Base-by-base conservation (phyloP, 2,797 vertebrate species). In the Menidia menidia region DNA sequence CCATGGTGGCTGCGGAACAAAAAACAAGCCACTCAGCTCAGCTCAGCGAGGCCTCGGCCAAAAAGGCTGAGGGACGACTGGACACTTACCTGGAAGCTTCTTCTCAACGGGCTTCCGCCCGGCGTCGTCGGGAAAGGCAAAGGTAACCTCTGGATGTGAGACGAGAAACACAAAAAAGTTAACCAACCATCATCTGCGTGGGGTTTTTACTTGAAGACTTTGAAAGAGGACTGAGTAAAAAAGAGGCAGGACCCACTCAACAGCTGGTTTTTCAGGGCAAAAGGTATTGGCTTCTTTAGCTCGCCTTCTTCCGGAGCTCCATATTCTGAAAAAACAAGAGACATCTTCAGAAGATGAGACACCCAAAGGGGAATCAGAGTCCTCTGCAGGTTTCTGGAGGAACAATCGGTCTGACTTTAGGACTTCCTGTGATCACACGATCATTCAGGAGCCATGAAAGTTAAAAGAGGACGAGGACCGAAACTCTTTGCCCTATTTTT, bases 221-320 rank as follows among this genome's bases (percentile, higher is more conserved):
- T 80, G 57, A 69, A 59, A 71, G 41, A 35, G 39, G 43, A 68
- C 50, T 12, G 0, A 15, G 7, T 41, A n/a, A 9, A 19, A 19
- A 25, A 30, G 16, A 31, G 44, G 59, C 0, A 51, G 65, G 45
- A 89, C 96, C 96, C 85, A 99, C 98, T 95, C 19, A 98, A 78
- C 55, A 99, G 92, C 70, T 98, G 95, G 56, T 96, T 96, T 84
- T 96, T 99, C 43, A 99, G 89, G 1, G 95, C 90, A 48, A 94
- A 94, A 0, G 96, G 94, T 62, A 93, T 82, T 6, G 43, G 89
- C 75, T 86, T 85, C 87, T 89, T 95, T 77, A 99, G 87, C 80
- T 98, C 96, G 4, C 90, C 94, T 54, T 98, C 96, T 55, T 98
- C 97, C 13, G 96, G 96, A 16, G 94, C 93, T 0, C 98, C 98